These are phyloP conservation scores for Hydractinia echinata DNA, from an alignment of 30 jellyfish, hydroid and myxozoan genomes.

Conservation along the genomic window DNA sequence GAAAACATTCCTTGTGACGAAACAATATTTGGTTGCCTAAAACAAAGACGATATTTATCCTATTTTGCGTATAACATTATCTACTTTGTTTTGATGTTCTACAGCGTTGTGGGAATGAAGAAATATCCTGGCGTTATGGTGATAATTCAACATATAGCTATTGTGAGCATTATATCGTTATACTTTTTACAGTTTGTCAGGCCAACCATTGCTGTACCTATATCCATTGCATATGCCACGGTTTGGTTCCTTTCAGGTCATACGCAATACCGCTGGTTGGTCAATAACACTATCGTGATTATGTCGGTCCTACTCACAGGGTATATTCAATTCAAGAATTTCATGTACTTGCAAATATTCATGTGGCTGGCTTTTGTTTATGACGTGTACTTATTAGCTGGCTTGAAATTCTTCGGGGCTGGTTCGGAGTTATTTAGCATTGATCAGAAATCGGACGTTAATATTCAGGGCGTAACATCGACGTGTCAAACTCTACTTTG, in stretches of 20 bases:
- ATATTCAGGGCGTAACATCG: neutral
- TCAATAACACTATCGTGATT: conserved; percentile 34
- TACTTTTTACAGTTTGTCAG: conserved; percentile 3
- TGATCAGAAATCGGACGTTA: neutral
- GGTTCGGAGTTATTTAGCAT: conserved; percentile 12
- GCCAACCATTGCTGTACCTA: conserved; percentile 21
- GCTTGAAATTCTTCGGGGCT: conserved; percentile 14
- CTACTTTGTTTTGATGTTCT: conserved; percentile 14
- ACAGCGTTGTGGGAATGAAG: neutral
- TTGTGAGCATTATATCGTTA: neutral
- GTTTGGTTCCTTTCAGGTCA: conserved; percentile 32
- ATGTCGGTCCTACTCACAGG: conserved; percentile 36
- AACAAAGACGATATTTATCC: neutral
- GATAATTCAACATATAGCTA: conserved; percentile 25
- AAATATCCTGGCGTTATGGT: conserved; percentile 12
- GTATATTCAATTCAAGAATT: conserved; percentile 37
- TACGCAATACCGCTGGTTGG: conserved; percentile 53
- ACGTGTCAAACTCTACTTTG: conserved; percentile 31
- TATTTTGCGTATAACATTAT: neutral
- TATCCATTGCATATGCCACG: conserved; percentile 6
- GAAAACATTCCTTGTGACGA: neutral
- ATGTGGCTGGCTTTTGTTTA: conserved; percentile 58
- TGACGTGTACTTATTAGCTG: conserved; percentile 35
- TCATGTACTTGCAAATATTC: conserved; percentile 50
- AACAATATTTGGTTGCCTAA: neutral